These are phyloP conservation scores for Lasioglossum oenotherae DNA, from an alignment of 2,888 invertebrate genomes.

Conservation along the genomic window DNA sequence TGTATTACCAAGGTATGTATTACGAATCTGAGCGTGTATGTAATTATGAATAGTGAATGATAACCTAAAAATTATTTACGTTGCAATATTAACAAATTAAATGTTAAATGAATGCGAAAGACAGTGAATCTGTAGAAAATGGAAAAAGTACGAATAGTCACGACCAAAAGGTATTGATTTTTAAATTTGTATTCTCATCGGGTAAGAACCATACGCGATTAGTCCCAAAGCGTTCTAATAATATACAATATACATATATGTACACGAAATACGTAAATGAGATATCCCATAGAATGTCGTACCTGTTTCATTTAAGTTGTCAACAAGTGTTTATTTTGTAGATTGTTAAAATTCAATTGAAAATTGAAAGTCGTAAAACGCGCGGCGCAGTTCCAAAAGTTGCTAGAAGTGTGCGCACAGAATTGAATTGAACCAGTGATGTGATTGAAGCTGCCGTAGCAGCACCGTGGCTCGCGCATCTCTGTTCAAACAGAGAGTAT, in stretches of 20 bases:
- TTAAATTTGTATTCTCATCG: neutral
- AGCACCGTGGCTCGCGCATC: no score
- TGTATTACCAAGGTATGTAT: no score
- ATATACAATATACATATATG: neutral
- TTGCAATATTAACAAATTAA: neutral
- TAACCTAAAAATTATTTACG: neutral
- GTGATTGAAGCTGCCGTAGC: no score
- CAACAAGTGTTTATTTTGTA: no score
- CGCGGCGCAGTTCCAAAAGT: neutral
- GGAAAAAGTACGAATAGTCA: neutral
- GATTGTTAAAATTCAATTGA: neutral
- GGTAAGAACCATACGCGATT: neutral
- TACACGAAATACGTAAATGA: no score
- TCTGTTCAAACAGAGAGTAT: no score
- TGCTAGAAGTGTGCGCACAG: neutral
- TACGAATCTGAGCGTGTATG: neutral
- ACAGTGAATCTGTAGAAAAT: neutral
- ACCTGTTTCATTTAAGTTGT: no score
- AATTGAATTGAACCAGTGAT: no score
- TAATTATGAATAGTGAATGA: neutral
- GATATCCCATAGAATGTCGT: no score
- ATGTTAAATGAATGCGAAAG: neutral
- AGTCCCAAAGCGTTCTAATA: neutral
- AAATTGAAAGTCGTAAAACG: neutral
- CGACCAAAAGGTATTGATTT: neutral